phyloP scores from a whole-genome alignment of 2,797 vertebrate species.

The Lithobates sylvaticus region DNA sequence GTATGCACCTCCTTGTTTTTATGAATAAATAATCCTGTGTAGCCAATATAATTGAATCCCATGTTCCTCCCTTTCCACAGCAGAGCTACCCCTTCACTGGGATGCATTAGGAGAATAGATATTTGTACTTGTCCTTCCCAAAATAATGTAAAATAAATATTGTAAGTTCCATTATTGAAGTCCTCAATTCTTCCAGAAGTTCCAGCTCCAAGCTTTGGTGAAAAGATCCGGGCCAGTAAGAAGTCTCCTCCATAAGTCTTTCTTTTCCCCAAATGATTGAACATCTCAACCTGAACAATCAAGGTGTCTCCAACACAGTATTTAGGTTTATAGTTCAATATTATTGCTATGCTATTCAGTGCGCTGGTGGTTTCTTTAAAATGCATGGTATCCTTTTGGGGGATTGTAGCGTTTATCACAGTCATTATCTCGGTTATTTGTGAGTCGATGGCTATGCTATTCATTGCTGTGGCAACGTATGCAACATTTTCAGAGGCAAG shows the following conservation, averaged over 20 bases:
- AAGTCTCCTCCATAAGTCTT: slow-evolving; percentile 68
- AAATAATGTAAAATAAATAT: slow-evolving; percentile 66
- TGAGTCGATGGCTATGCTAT: neutral
- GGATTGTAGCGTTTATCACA: slow-evolving; percentile 50
- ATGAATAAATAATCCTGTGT: slow-evolving; percentile 51
- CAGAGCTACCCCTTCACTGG: slow-evolving; percentile 61
- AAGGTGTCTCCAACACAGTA: slow-evolving; percentile 63
- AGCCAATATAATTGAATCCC: slow-evolving; percentile 55
- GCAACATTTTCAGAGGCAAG: neutral
- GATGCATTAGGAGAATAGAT: slow-evolving; percentile 64
- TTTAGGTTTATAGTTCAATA: slow-evolving; percentile 35
- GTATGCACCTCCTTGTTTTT: slow-evolving; percentile 3
- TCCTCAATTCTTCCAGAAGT: slow-evolving; percentile 65
- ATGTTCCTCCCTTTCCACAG: slow-evolving; percentile 66
- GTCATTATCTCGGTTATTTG: slow-evolving; percentile 21
- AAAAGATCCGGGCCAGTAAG: slow-evolving; percentile 63
- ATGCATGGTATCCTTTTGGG: slow-evolving; percentile 54
- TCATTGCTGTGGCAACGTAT: too few relatives aligned
- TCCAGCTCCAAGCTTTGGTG: slow-evolving; percentile 51
- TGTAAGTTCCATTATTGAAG: slow-evolving; percentile 65
- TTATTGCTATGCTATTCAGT: slow-evolving; percentile 40
- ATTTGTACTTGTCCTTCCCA: slow-evolving; percentile 61
- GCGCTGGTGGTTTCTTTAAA: slow-evolving; percentile 57
- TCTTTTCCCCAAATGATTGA: slow-evolving; percentile 54
- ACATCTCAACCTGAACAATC: slow-evolving; percentile 56